Evolutionary conservation across 2,797 vertebrate genomes (phyloP).

Genomic region (Botia kubotai): DNA sequence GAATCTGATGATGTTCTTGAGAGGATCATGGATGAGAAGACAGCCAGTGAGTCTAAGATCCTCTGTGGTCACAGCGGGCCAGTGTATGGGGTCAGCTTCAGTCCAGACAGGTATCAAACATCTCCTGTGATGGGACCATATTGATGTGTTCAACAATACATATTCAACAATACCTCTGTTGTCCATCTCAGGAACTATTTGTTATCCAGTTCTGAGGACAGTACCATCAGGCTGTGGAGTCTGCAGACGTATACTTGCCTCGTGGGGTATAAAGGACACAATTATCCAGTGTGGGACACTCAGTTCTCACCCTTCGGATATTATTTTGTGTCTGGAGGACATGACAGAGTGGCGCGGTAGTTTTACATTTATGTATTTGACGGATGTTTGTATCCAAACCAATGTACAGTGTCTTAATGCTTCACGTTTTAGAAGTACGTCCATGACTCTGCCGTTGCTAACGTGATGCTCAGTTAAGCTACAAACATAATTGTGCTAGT

Average conservation of each 20-base stretch:
- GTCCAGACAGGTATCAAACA: slow-evolving; percentile 89
- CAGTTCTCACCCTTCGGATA: slow-evolving; percentile 97
- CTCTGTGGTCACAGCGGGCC: slow-evolving; percentile 96
- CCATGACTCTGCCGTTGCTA: too few species aligned
- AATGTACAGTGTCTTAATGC: too few species aligned
- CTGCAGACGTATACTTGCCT: slow-evolving; percentile 95
- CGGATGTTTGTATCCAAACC: too few species aligned
- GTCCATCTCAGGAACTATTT: slow-evolving; percentile 87
- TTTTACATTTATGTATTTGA: background rate
- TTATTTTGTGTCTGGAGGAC: slow-evolving; percentile 96
- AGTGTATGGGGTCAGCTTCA: slow-evolving; percentile 98
- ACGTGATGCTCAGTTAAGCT: too few species aligned
- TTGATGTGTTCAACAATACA: too few species aligned
- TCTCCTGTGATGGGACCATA: background rate
- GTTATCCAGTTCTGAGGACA: slow-evolving; percentile 96
- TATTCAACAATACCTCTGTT: background rate
- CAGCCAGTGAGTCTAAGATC: slow-evolving; percentile 95
- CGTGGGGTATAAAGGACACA: slow-evolving; percentile 98
- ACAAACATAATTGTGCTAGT: background rate
- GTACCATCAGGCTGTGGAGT: slow-evolving; percentile 94
- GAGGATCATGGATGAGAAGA: slow-evolving; percentile 99
- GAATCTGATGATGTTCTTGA: slow-evolving; percentile 98
- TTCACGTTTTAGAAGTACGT: background rate
- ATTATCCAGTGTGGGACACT: slow-evolving; percentile 98
- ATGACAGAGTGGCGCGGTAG: slow-evolving; percentile 96